Evolutionary conservation across 2,888 invertebrate species (phyloP), one percentile per base, ranked within the genome.

Genomic region (Caenorhabditis japonica): DNA sequence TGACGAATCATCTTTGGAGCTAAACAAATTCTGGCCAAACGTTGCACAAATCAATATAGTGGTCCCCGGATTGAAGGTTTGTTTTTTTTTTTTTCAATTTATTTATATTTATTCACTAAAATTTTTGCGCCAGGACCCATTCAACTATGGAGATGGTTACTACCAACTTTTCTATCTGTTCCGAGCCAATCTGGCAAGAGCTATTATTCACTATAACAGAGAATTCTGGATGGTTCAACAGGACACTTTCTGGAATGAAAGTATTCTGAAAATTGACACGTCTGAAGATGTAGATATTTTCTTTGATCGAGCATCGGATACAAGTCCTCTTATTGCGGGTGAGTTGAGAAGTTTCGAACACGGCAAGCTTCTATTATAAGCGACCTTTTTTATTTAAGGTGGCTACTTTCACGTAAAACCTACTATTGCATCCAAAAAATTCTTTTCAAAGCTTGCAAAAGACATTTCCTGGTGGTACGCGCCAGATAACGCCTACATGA

Each of bases 211-310:
- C 7, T 61, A 68, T 10, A 43, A 70, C 7, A 68, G 58, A 34
- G 69, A 76, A 0, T 86, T 86, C 47, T 86, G 86, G 86, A 86
- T 86, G 86, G 82, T 85, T 23, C 86, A 86, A 49, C 86, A 86
- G 78, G 86, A 86, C 70, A 86, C 86, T 12, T 86, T 76, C 59
- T 86, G 86, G 86, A 68, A 78, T 19, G 72, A 71, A 12, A 79
- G 62, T 27, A 58, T 87, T 5, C 41, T 80, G 0, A 56, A 70
- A 1, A 51, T 85, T 1, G 43, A 80, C 12, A 23, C 79, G 7
- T 36, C 59, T 39, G 36, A 41, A 4, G 13, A 55, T 0, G 52
- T 62, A 15, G 84, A 85, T 43, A 81, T 85, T 30, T 38, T 85
- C 12, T 87, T 86, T 51, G 86, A 86, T 47, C 21, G 83, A 55